Evolutionary conservation across 2,113 vertebrate species (phyloP).

Genomic region (Fregata magnificens): DNA sequence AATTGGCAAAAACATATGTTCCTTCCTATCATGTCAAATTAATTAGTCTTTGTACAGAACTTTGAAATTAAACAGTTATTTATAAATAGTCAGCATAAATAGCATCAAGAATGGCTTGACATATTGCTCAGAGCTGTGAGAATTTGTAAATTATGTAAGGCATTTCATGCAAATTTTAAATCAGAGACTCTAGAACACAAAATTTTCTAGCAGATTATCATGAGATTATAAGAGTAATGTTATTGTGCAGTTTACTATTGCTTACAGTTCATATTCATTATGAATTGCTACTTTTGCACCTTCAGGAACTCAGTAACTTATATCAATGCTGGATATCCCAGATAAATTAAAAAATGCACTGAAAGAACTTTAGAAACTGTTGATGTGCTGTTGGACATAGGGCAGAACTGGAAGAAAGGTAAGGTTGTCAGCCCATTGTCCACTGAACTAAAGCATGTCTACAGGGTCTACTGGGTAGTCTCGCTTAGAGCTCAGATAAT

Average conservation of each 20-base stretch:
- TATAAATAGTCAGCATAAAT: neutral
- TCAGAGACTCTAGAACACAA: neutral
- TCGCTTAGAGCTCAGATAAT: neutral
- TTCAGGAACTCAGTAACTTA: neutral
- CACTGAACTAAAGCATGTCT: neutral
- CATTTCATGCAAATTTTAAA: neutral
- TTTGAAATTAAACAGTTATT: neutral
- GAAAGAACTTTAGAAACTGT: neutral
- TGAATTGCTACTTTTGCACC: neutral
- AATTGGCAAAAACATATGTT: neutral
- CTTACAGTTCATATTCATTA: constrained; percentile 22
- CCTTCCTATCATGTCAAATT: neutral
- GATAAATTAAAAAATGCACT: neutral
- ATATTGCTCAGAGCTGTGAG: neutral
- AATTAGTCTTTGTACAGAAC: neutral
- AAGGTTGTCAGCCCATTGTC: neutral
- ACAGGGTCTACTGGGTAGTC: fast-evolving
- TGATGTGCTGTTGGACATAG: neutral
- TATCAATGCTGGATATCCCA: neutral
- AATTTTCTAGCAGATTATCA: neutral
- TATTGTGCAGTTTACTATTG: neutral
- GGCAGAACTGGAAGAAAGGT: neutral
- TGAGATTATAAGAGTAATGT: neutral
- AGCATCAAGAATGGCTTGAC: neutral
- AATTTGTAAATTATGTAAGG: neutral